These are phyloP conservation scores for Argyresthia goedartella DNA, from an alignment of 2,888 invertebrate genomes.

Conservation along the genomic window DNA sequence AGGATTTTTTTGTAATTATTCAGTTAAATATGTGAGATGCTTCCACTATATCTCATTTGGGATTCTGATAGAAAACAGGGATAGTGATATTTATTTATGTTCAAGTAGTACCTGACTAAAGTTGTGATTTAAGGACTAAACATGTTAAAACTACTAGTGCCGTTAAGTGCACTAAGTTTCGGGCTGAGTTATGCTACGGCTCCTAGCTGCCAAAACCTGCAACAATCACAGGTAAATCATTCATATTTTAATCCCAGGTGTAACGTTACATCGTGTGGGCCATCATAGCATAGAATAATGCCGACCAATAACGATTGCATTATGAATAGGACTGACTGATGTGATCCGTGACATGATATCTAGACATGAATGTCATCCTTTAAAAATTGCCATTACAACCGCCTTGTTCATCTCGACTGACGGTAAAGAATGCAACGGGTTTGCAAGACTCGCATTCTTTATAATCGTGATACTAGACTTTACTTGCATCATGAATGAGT, in stretches of 20 bases:
- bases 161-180: slow-evolving; percentile 27
- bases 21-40: not conserved
- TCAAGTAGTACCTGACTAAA: slow-evolving; percentile 5
- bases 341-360: too few species aligned
- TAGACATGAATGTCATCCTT: too few species aligned
- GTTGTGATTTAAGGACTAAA: slow-evolving; percentile 8
- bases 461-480: too few species aligned
- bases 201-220: slow-evolving; percentile 28
- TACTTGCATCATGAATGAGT: too few species aligned
- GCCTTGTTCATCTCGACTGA: too few species aligned
- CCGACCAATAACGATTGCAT: too few species aligned
- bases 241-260: not conserved
- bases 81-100: not conserved
- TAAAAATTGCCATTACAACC: too few species aligned
- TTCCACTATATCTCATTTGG: not conserved
- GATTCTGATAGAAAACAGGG: not conserved
- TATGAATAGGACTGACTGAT: too few species aligned
- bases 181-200: slow-evolving; percentile 31
- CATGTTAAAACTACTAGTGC: slow-evolving; percentile 31
- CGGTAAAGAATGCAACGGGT: too few species aligned
- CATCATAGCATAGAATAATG: too few species aligned
- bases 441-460: too few species aligned
- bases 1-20: slow-evolving; percentile 6
- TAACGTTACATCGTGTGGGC: not conserved
- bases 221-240: slow-evolving; percentile 42